Base-by-base conservation (phyloP, 2,797 vertebrate genomes). In the Clamator glandarius region DNA sequence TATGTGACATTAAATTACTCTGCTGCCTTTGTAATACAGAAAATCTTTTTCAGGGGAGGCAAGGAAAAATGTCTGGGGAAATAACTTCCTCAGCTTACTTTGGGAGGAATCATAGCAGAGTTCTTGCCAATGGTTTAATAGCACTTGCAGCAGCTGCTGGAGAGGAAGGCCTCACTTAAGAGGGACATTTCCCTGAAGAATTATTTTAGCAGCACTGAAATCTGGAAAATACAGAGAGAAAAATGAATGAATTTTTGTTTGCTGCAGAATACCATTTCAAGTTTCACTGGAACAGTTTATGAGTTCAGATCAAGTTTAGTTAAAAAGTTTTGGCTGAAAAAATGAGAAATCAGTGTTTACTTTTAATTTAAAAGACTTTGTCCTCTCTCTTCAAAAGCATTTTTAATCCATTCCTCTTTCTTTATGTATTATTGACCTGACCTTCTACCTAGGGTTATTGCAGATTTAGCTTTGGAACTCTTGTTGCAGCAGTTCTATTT, bases 311-410 rank as follows among this genome's bases (percentile, higher is more conserved):
- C 36, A 61, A 87, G 24, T 59, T 93, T 80, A 84, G 42, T 72
- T 70, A 74, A 69, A 59, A 68, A 79, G 8, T 25, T 80, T 87
- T 87, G 14, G 3, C 11, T 76, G n/a, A 4, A 61, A 55, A 74
- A 57, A 16, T 1, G 5, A 18, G 21, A 48, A 93, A 82, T 80
- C 18, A 15, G 7, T 85, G 21, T 89, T 95, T 93, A 46, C 29
- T 69, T 94, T 92, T 89, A 74, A 91, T 93, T 91, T 91, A 50
- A 63, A 88, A 84, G 13, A 36, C 18, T 82, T 89, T 87, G 2
- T 18, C 20, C 8, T 42, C 6, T 82, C 36, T 92, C 16, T 89
- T 89, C 61, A 74, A 52, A 89, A 89, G 7, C 9, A 35, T 64
- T 87, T 83, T 63, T 52, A 92, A 83, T 91, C 25, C 15, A 35